Percentiles rank a stretch among this genome's conserved stretches.
phyloP scores from a whole-genome alignment of 2,888 invertebrate species.

The Mongoloraphidia duomilia region DNA sequence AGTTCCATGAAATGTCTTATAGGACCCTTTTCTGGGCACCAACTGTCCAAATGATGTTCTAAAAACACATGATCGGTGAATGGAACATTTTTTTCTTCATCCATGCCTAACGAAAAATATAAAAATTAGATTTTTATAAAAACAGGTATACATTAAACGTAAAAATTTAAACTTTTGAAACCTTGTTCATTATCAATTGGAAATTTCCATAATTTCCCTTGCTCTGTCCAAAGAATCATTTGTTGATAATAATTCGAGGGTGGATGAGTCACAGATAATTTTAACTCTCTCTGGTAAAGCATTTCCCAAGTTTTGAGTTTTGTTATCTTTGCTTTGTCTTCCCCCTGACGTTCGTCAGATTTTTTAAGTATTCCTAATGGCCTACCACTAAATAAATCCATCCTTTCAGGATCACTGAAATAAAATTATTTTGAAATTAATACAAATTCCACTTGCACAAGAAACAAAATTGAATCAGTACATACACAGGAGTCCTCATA shows the following conservation, averaged over 20 bases:
- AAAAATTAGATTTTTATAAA: not conserved
- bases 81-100: slow-evolving; percentile 48
- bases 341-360: slow-evolving; percentile 19
- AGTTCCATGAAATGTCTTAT: slow-evolving; percentile 95
- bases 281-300: slow-evolving; percentile 50
- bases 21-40: slow-evolving; percentile 86
- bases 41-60: slow-evolving; percentile 67
- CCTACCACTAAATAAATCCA: slow-evolving; percentile 46
- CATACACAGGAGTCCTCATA: no score
- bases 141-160: not conserved
- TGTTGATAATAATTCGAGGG: slow-evolving; percentile 86
- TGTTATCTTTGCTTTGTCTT: slow-evolving; percentile 16
- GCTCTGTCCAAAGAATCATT: slow-evolving; percentile 84
- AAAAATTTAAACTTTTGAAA: no score
- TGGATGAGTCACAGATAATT: slow-evolving; percentile 50
- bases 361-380: slow-evolving; percentile 50
- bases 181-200: slow-evolving; percentile 97
- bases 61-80: slow-evolving; percentile 94
- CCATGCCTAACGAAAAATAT: slow-evolving; percentile 40
- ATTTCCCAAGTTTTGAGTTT: slow-evolving; percentile 51
- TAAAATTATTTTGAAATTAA: not conserved
- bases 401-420: slow-evolving; percentile 25
- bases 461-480: no score
- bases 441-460: no score
- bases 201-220: slow-evolving; percentile 91